phyloP scores from a whole-genome alignment of 2,888 invertebrate genomes.

The Macaria liturata region DNA sequence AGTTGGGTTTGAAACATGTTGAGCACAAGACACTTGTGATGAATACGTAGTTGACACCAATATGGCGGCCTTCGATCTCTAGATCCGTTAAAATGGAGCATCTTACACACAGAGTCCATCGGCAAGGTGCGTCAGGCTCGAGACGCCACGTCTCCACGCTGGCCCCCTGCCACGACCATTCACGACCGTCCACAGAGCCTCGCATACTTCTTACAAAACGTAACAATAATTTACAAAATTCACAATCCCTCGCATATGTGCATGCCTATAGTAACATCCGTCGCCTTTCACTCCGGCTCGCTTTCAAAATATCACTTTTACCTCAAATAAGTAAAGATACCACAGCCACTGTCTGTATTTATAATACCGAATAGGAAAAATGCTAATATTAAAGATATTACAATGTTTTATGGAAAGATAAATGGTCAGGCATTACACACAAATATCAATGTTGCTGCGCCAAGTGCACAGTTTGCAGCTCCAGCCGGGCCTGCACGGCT shows the following conservation, averaged over 20 bases:
- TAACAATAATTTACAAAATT: slow-evolving; percentile 80
- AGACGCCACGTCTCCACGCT: slow-evolving; percentile 67
- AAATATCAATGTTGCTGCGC: slow-evolving; percentile 61
- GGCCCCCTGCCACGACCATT: slow-evolving; percentile 49
- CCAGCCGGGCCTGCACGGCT: slow-evolving; percentile 27
- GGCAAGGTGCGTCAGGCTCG: slow-evolving; percentile 66
- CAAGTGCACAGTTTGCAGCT: slow-evolving; percentile 68
- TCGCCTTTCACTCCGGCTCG: slow-evolving; percentile 63
- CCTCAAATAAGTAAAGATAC: slow-evolving; percentile 80
- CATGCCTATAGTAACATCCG: slow-evolving; percentile 81
- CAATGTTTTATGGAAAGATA: slow-evolving; percentile 66
- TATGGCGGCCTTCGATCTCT: slow-evolving; percentile 76
- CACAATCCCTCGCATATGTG: slow-evolving; percentile 82
- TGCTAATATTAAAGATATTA: slow-evolving; percentile 69
- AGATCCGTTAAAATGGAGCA: slow-evolving; percentile 61
- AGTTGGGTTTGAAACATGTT: slow-evolving; percentile 1
- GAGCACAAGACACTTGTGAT: slow-evolving; percentile 50
- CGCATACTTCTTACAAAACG: slow-evolving; percentile 72
- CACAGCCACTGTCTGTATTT: slow-evolving; percentile 84
- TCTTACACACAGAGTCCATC: slow-evolving; percentile 68
- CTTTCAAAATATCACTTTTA: slow-evolving; percentile 68
- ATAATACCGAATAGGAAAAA: slow-evolving; percentile 83
- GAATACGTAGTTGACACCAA: slow-evolving; percentile 70
- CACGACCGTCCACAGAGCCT: slow-evolving; percentile 56
- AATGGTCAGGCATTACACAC: slow-evolving; percentile 67